Evolutionary conservation across 2,888 invertebrate genomes (phyloP).

Genomic region (Cremastinae sp.): DNA sequence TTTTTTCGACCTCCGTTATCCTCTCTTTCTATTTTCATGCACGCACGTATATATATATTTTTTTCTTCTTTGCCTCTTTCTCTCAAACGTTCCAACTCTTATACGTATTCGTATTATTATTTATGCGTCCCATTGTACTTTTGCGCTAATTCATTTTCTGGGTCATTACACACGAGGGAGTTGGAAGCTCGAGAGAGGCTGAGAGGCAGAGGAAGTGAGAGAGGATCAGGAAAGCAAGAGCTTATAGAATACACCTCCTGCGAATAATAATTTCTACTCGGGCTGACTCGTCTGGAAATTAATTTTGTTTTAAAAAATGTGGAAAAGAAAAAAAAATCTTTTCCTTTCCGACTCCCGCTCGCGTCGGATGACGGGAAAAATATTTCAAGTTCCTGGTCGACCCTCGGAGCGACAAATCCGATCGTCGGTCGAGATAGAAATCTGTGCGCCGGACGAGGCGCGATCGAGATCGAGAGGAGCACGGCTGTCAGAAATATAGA

Average conservation of each 20-base stretch:
- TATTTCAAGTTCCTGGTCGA: background rate
- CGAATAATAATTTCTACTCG: constrained; percentile 64
- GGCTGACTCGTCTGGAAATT: constrained; percentile 53
- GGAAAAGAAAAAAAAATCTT: constrained; percentile 3
- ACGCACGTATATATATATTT: background rate
- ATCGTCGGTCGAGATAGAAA: constrained; percentile 59
- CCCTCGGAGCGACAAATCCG: constrained; percentile 44
- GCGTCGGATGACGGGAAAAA: constrained; percentile 8
- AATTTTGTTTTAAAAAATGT: constrained; percentile 31
- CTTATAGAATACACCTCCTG: constrained; percentile 44
- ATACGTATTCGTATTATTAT: constrained; percentile 48
- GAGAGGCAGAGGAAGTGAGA: constrained; percentile 5
- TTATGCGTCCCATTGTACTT: constrained; percentile 61
- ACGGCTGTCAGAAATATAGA: constrained; percentile 32
- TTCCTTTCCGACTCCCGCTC: constrained; percentile 15
- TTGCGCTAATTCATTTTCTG: constrained; percentile 62
- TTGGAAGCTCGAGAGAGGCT: constrained; percentile 44
- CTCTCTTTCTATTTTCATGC: constrained; percentile 9
- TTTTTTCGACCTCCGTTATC: constrained; percentile 13
- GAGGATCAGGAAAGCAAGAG: constrained; percentile 37
- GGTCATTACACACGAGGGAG: constrained; percentile 63
- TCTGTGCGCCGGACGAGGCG: constrained; percentile 52
- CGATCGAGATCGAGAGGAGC: constrained; percentile 37
- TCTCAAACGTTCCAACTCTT: constrained; percentile 18
- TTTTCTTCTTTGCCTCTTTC: constrained; percentile 1